A percentile compares a stretch with the other conserved stretches of the same genome.
Conservation (phyloP, 1,140 invertebrate species). For the Leptinotarsa undecemlineata region DNA sequence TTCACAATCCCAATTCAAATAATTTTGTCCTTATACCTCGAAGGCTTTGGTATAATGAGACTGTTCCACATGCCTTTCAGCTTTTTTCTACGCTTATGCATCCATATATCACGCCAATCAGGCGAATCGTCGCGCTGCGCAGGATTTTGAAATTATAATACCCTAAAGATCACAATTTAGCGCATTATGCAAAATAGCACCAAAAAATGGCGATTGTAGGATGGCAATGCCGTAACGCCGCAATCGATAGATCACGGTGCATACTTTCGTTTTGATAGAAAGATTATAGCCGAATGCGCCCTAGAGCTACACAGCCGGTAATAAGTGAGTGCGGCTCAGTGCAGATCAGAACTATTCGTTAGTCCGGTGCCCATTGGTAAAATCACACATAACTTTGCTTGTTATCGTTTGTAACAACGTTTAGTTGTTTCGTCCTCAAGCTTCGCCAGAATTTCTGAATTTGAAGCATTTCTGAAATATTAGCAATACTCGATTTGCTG, state of each 20-base stretch:
- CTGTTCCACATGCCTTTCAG: too few relatives aligned
- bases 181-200: conserved; percentile 25
- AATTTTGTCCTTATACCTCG: too few relatives aligned
- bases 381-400: too few relatives aligned
- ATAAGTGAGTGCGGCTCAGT: conserved; percentile 19
- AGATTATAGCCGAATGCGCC: conserved; percentile 34
- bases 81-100: not conserved
- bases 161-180: conserved; percentile 17
- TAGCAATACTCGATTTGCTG: too few relatives aligned
- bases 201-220: conserved; percentile 1
- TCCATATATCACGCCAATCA: conserved; percentile 18
- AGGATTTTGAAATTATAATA: conserved; percentile 11
- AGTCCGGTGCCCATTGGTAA: not conserved
- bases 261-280: conserved; percentile 39
- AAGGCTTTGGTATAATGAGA: too few relatives aligned
- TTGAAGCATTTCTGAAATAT: too few relatives aligned
- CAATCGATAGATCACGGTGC: conserved; percentile 39
- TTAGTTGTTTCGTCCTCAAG: too few relatives aligned
- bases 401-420: too few relatives aligned
- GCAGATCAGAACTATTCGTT: conserved; percentile 2
- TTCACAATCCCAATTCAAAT: too few relatives aligned
- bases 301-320: conserved; percentile 26
- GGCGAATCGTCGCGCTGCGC: not conserved
- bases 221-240: conserved; percentile 12
- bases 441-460: too few relatives aligned